Base-by-base conservation (phyloP, 2,113 vertebrate species). In the Lagenorhynchus albirostris region DNA sequence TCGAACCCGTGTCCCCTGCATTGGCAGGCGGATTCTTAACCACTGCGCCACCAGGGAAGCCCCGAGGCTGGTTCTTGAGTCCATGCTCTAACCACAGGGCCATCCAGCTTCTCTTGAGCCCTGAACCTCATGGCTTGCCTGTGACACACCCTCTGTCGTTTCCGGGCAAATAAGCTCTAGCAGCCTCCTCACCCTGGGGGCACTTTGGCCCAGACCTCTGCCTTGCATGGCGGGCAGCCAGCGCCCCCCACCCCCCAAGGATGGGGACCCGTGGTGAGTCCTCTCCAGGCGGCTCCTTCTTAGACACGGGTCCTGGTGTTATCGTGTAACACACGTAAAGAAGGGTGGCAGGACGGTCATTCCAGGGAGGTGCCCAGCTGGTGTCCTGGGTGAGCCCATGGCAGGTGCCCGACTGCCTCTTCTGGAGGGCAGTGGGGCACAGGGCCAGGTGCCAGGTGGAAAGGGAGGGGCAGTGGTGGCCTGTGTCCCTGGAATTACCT, bases 101-200 rank as follows among this genome's bases (percentile, higher is more conserved):
- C 4, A 38, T 11, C 33, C 23, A 21, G 50, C 60, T 71, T 77
- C 47, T 31, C 33, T 9, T 0, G 1, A 36, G n/a, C 58, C 29
- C 23, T 20, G 0, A 6, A 29, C 50, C 50, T 55, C 20, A 14
- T 5, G 44, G 71, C 68, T 84, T 0, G 4, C 25, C 20, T 5
- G 5, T 3, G 1, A 18, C 4, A 9, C 1, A 5, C 3, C 33
- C 73, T 79, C 5, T 31, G 15, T 5, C 1, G 1, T 18, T 55
- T 50, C 67, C 20, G n/a, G 58, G 79, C 41, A n/a, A 60, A 44
- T 5, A 17, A 36, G 25, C n/a, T 65, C 67, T 12, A 9, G 11
- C 25, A 90, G 55, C 1, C 8, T 41, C 23, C n/a, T 33, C 29
- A 3, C 20, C 63, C 26, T 2, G 1, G 8, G 12, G 20, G 38